Conservation (phyloP, 2,888 invertebrate species). For the Chrysolina oricalcia region DNA sequence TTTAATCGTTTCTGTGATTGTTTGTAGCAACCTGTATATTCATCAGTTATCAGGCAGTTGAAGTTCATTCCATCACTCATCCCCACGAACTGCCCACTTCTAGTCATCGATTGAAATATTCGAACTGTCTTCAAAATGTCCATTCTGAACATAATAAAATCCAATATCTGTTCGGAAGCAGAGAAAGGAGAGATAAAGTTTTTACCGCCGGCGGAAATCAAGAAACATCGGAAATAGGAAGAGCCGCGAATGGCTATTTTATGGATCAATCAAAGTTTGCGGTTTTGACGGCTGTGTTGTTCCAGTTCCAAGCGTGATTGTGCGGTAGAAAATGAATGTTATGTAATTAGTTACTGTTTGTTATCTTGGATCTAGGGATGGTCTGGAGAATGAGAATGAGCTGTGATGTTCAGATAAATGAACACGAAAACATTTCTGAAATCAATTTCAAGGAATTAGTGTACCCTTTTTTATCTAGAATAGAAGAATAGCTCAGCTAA, state of each 20-base stretch:
- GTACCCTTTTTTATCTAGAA: too few relatives aligned
- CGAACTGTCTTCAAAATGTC: background rate
- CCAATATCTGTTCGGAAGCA: background rate
- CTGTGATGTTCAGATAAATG: too few relatives aligned
- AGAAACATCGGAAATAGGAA: constrained; percentile 3
- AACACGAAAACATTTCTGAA: too few relatives aligned
- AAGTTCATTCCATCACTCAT: background rate
- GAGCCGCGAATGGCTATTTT: background rate
- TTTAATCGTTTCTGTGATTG: too few relatives aligned
- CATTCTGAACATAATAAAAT: constrained; percentile 2
- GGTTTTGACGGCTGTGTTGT: background rate
- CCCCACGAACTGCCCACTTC: background rate
- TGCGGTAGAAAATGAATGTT: background rate
- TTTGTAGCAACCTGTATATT: too few relatives aligned
- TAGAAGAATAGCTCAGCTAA: too few relatives aligned
- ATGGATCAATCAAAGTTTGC: background rate
- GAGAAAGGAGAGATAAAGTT: background rate
- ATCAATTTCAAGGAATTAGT: too few relatives aligned
- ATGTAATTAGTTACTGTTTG: background rate
- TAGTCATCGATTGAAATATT: background rate
- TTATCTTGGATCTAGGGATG: background rate
- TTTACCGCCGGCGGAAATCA: background rate
- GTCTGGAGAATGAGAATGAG: background rate
- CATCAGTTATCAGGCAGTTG: background rate
- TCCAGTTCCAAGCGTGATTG: background rate